Base-by-base conservation (phyloP, 1,140 invertebrate genomes). In the Pollicipes pollicipes region DNA sequence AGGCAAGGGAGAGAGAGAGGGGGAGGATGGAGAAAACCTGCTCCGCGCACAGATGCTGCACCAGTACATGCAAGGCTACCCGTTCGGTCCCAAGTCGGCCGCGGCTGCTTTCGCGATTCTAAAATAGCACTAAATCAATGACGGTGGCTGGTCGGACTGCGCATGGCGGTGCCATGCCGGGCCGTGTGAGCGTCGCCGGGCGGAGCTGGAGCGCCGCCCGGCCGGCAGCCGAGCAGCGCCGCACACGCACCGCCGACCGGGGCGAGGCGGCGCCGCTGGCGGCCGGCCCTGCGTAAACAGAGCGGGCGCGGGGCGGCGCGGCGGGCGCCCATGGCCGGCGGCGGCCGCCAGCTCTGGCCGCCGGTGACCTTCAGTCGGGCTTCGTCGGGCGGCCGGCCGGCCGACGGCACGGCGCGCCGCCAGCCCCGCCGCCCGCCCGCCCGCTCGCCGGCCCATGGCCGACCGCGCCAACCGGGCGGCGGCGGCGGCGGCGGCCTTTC, bases 61-160 rank as follows among this genome's bases (percentile, higher is more conserved):
- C n/a, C n/a, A n/a, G n/a, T n/a, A n/a, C n/a, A 58, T 21, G 17
- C 45, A 58, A 58, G 45, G 45, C 45, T 21, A 58, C 45, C 32
- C 2, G 45, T 21, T n/a, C 13, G 45, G 13, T 58, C 45, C 10
- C 10, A 10, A 24, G 45, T 21, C 45, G 45, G 17, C 32, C 45
- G 45, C 45, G 10, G 45, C 45, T 21, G 13, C 13, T 58, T 58
- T 58, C 45, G 45, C 13, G 2, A 21, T 21, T 58, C 45, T 21
- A 58, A 58, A 58, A 58, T 58, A 58, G 45, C 45, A 58, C 45
- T 58, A 58, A 58, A 58, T 58, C 45, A 58, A 58, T 58, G 45
- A 21, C 45, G 45, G 13, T 58, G 45, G 45, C 45, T 3, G 45
- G 45, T 21, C 6, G 45, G 45, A 58, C 45, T 58, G 45, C 45